Conservation (phyloP, 1,140 invertebrate species). For the Antheraea pernyi region DNA sequence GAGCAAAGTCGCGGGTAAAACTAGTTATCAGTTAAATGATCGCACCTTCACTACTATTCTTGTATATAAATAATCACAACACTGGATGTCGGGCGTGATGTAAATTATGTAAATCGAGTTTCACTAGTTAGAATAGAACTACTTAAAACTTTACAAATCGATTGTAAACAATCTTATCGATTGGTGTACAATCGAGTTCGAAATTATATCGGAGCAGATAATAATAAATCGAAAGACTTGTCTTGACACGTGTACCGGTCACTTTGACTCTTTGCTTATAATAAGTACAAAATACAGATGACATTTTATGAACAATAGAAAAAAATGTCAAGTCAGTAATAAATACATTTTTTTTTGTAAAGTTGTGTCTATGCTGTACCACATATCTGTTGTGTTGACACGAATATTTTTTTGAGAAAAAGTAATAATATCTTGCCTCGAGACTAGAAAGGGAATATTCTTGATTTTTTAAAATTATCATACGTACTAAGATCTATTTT, state of each 20-base stretch:
- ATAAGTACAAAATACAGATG: constrained; percentile 59
- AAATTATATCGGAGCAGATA: neutral
- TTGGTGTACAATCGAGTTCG: too few species aligned
- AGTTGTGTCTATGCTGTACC: constrained; percentile 61
- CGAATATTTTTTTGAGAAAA: constrained; percentile 26
- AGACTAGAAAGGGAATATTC: constrained; percentile 40
- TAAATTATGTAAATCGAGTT: neutral
- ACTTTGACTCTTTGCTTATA: neutral
- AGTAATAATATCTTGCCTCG: constrained; percentile 46
- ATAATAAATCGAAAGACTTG: neutral
- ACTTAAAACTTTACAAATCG: neutral
- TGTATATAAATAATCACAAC: too few species aligned
- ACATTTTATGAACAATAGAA: constrained; percentile 45
- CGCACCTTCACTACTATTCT: too few species aligned
- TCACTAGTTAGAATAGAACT: neutral
- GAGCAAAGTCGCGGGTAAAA: too few species aligned
- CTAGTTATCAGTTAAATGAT: too few species aligned
- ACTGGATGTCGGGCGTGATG: too few species aligned
- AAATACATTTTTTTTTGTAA: constrained; percentile 45
- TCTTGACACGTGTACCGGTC: neutral
- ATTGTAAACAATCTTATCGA: too few species aligned
- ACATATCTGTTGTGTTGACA: constrained; percentile 45
- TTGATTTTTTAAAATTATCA: constrained; percentile 32
- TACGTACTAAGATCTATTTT: neutral
- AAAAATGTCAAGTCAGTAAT: constrained; percentile 29